Evolutionary conservation across 53 echinoderm and acorn worm genomes (phyloP).

Genomic region (Hippasteria phrygiana): DNA sequence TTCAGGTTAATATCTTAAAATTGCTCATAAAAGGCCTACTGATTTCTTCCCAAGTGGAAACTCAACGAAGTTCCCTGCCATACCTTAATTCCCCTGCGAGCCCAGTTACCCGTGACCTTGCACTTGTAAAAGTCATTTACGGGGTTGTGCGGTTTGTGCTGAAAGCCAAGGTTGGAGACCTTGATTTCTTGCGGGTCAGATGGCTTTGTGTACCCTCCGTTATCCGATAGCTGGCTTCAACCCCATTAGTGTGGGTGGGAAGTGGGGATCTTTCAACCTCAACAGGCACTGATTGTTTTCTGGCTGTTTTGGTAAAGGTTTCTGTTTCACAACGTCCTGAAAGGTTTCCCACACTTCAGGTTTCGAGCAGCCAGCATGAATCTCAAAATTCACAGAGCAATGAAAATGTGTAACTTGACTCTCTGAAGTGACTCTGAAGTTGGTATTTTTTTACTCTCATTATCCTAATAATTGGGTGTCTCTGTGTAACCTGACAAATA

Average conservation of each 20-base stretch:
- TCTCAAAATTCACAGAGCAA: no score
- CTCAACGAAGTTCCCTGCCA: no score
- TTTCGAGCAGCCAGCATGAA: no score
- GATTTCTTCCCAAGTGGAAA: no score
- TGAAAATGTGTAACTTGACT: no score
- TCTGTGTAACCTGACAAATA: no score
- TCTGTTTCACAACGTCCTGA: constrained; percentile 11
- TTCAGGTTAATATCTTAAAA: no score
- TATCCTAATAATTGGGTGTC: no score
- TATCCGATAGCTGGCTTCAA: constrained; percentile 17
- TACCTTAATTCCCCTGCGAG: not conserved
- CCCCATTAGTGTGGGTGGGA: constrained; percentile 26
- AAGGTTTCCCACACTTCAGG: not conserved
- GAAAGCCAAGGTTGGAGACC: not conserved
- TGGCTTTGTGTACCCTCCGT: constrained; percentile 9
- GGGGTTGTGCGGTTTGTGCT: not conserved
- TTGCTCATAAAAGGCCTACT: no score
- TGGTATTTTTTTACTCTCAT: no score
- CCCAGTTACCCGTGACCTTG: not conserved
- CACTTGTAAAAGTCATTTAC: not conserved
- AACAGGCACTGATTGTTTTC: constrained; percentile 32
- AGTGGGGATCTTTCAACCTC: not conserved
- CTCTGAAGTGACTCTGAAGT: no score
- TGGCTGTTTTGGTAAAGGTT: not conserved
- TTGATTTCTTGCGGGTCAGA: not conserved